Percentiles rank a stretch among this genome's conserved stretches.
Conservation (phyloP, 2,113 vertebrate genomes). For the Pterocles gutturalis region DNA sequence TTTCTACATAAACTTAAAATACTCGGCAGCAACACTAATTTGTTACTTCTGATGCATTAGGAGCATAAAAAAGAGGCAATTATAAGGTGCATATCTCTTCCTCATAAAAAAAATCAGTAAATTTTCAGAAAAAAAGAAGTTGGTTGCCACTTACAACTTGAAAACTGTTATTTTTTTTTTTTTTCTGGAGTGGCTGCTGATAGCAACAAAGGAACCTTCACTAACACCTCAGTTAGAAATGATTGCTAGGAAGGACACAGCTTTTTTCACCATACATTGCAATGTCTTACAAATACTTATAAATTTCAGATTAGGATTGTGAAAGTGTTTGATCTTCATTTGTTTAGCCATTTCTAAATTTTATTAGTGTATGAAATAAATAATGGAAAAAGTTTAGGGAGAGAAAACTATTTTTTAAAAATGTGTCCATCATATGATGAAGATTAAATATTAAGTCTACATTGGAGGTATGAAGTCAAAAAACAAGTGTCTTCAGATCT, state of each 20-base stretch:
- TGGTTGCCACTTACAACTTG: neutral
- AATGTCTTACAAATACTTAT: neutral
- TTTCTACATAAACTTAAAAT: neutral
- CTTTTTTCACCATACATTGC: neutral
- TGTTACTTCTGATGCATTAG: neutral
- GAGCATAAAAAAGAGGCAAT: neutral
- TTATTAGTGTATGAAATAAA: neutral
- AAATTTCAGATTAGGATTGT: neutral
- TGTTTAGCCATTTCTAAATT: neutral
- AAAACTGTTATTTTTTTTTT: neutral
- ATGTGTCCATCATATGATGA: neutral
- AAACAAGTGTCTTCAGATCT: neutral
- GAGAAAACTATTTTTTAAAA: neutral
- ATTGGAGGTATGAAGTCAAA: neutral
- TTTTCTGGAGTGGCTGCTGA: neutral
- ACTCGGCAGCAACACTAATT: neutral
- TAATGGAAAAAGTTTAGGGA: neutral
- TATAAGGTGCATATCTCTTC: neutral
- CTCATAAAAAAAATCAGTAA: neutral
- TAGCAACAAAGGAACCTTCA: neutral
- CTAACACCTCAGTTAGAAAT: neutral
- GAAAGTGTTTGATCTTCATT: neutral
- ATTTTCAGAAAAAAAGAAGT: neutral
- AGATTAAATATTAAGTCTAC: neutral
- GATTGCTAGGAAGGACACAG: neutral